A percentile compares a stretch with the other conserved stretches of the same genome.
These are phyloP conservation scores for Neria commutata DNA, from an alignment of 2,888 invertebrate species.

Conservation along the genomic window DNA sequence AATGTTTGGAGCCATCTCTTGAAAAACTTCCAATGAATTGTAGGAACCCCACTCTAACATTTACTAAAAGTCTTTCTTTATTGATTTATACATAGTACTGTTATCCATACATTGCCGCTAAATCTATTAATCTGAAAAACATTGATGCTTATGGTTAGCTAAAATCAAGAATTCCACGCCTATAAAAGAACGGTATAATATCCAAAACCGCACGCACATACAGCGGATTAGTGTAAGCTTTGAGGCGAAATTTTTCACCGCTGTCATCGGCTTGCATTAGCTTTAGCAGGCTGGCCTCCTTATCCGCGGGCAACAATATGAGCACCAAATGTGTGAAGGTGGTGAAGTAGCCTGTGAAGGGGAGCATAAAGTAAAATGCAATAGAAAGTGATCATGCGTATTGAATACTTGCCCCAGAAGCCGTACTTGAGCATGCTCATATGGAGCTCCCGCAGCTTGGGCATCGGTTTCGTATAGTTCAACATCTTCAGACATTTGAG, in stretches of 20 bases:
- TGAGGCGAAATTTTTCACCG: constrained; percentile 49
- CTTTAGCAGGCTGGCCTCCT: constrained; percentile 45
- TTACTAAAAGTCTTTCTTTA: background rate
- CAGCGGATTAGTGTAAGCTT: constrained; percentile 53
- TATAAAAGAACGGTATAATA: constrained; percentile 54
- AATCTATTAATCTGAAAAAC: constrained; percentile 4
- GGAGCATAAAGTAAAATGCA: background rate
- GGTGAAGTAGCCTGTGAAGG: constrained; percentile 45
- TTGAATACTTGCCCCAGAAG: constrained; percentile 47
- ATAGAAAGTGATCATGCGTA: background rate
- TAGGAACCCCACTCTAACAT: too few relatives aligned
- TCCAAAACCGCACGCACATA: constrained; percentile 52
- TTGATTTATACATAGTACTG: background rate
- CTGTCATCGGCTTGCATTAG: constrained; percentile 48
- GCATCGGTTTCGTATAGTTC: constrained; percentile 47
- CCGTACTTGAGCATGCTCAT: constrained; percentile 54
- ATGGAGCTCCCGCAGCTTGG: constrained; percentile 52
- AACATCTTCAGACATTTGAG: constrained; percentile 48
- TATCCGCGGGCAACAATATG: constrained; percentile 51
- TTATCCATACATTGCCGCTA: background rate
- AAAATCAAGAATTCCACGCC: constrained; percentile 53
- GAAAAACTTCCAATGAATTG: too few relatives aligned
- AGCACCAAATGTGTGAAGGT: constrained; percentile 48
- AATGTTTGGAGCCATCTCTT: too few relatives aligned
- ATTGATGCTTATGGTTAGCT: constrained; percentile 5